Base-by-base conservation (phyloP, 2,113 vertebrate species). In the Acanthisitta chloris region DNA sequence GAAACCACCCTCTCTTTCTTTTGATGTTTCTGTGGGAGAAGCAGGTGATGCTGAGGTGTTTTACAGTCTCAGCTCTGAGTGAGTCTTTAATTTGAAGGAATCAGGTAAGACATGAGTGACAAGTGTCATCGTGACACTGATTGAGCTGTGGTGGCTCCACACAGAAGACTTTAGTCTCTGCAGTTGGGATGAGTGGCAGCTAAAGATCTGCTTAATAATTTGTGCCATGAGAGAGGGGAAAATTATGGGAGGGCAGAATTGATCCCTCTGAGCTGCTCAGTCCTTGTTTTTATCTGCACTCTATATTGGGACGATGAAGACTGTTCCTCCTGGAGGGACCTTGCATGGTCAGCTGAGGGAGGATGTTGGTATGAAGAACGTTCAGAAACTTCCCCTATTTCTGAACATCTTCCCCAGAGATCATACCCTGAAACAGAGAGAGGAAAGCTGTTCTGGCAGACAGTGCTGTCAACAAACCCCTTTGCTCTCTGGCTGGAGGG, bases 81-180 rank as follows among this genome's bases (percentile, higher is more conserved):
- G 67, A n/a, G 5, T 69, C 51, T 93, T 93, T 73, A 64, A 79
- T 61, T 69, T 46, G 64, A 92, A 89, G 29, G 48, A 77, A 72
- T 23, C 42, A 8, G 25, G 29, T 16, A 43, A 84, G 18, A 17
- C 1, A 2, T 40, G 79, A 92, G 81, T 91, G 91, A 90, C 85
- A 28, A 87, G 34, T 1, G 10, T 24, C 2, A 9, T 64, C 16
- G 15, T 83, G 87, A 71, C 85, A 38, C 73, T 93, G 94, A 96
- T 92, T 83, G 94, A 96, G 94, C 70, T 85, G 85, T 66, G 70
- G 94, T 96, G 96, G 85, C 96, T 96, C 94, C 64, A 15, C 4
- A 7, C 72, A 72, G 61, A 61, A 74, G 51, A 20, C 80, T 94
- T 92, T 88, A 89, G 91, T 96, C 70, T 94, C 65, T 88, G 82